Base-by-base conservation (phyloP, 2,113 vertebrate species). In the Pachypanchax playfairii region DNA sequence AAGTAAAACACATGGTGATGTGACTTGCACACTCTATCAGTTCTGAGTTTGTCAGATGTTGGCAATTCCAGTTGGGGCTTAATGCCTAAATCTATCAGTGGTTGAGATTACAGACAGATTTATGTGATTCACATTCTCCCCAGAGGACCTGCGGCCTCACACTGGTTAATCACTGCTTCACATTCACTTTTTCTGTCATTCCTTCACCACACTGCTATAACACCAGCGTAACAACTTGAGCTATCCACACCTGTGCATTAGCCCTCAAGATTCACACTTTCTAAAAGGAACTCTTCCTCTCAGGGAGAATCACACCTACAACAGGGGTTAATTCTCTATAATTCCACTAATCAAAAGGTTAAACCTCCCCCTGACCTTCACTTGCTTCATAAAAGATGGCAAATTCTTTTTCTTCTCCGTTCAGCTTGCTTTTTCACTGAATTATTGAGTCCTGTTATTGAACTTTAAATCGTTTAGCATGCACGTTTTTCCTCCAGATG, bases 31-130 rank as follows among this genome's bases (percentile, higher is more conserved):
- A 12, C 65, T 67, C 55, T 14, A 52, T 67, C 77, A 47, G 65
- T 81, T 83, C 79, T 75, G 85, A 87, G 87, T 89, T 82, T 85
- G 81, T 89, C 84, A 90, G 87, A 89, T 89, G 83, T 82, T 85
- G 86, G 84, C 86, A 85, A 87, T 87, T 87, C 79, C 76, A 84
- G 75, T 65, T 38, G 29, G 54, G 72, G 87, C 79, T 90, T 88
- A 88, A 36, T 36, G 82, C 77, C 76, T 89, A 88, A 88, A 65
- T 89, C 87, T 87, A 89, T 90, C 87, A 88, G 87, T 85, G 78
- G 84, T 85, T 85, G 85, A 89, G 89, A 90, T 90, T 90, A 90
- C 84, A 77, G 85, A 85, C 87, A 89, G 87, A 90, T 90, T 90
- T 88, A 83, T 88, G 83, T 87, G 89, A 88, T 86, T 87, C 84